phyloP scores from a whole-genome alignment of 2,113 vertebrate species.

The Ahaetulla prasina region DNA sequence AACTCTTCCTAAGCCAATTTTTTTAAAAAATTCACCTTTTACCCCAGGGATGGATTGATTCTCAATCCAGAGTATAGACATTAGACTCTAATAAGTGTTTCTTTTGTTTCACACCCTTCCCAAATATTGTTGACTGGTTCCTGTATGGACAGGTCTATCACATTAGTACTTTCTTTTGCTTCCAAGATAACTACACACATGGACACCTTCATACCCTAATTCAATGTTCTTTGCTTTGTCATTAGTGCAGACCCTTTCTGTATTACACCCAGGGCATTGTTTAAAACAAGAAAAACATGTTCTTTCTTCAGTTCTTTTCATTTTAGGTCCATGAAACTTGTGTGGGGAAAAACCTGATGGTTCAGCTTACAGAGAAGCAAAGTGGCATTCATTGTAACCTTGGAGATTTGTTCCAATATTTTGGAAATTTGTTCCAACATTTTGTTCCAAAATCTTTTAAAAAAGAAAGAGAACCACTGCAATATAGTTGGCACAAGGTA shows the following conservation, averaged over 20 bases:
- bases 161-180: not conserved
- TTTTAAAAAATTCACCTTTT: not conserved
- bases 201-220: not conserved
- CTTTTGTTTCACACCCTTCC: not conserved
- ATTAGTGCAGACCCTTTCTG: not conserved
- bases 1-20: not conserved
- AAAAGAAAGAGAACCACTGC: not conserved
- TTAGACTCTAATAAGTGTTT: not conserved
- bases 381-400: not conserved
- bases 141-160: not conserved
- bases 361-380: not conserved
- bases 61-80: not conserved
- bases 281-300: not conserved
- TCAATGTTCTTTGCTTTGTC: not conserved
- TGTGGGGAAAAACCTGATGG: not conserved
- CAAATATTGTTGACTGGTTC: not conserved
- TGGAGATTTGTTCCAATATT: not conserved
- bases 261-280: not conserved
- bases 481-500: not conserved
- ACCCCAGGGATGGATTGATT: not conserved
- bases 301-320: not conserved
- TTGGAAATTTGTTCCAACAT: not conserved
- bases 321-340: not conserved
- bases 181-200: not conserved
- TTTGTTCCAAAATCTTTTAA: not conserved